These are phyloP conservation scores for Drosophila arawakana DNA, from an alignment of 1,140 invertebrate genomes.

Conservation along the genomic window DNA sequence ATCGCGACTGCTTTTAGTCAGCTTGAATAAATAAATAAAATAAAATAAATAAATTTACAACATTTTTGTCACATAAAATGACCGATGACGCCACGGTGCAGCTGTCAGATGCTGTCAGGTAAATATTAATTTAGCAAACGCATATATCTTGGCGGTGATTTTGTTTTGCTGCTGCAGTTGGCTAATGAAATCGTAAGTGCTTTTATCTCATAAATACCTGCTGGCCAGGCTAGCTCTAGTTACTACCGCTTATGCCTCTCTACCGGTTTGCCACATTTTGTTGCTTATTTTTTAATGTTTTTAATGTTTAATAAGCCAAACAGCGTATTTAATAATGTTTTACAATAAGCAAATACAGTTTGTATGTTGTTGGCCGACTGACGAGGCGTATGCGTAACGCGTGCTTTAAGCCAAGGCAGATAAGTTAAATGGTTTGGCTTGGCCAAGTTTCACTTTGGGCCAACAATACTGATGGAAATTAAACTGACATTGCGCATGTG, in stretches of 20 bases:
- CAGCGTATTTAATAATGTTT: constrained; percentile 58
- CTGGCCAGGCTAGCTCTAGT: constrained; percentile 46
- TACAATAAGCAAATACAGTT: constrained; percentile 32
- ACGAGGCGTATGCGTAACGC: constrained; percentile 47
- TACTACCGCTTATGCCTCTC: constrained; percentile 1
- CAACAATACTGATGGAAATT: constrained; percentile 48
- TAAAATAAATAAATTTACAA: no score
- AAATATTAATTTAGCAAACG: constrained; percentile 73
- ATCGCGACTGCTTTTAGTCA: no score
- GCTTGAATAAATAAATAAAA: no score
- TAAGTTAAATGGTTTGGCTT: constrained; percentile 35
- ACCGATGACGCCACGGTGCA: background rate
- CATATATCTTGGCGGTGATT: constrained; percentile 62
- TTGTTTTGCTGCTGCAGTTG: constrained; percentile 76
- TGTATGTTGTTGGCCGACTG: background rate
- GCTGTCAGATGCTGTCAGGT: constrained; percentile 65
- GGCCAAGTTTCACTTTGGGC: constrained; percentile 53
- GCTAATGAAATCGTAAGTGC: constrained; percentile 83
- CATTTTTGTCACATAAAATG: constrained; percentile 9
- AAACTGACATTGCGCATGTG: constrained; percentile 54
- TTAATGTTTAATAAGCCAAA: constrained; percentile 63
- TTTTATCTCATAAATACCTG: constrained; percentile 79
- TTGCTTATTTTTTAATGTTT: background rate
- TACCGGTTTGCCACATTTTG: constrained; percentile 66
- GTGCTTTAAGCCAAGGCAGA: constrained; percentile 20